Conservation (phyloP, 2,797 vertebrate genomes). For the Tokudaia tokunoshimensis region DNA sequence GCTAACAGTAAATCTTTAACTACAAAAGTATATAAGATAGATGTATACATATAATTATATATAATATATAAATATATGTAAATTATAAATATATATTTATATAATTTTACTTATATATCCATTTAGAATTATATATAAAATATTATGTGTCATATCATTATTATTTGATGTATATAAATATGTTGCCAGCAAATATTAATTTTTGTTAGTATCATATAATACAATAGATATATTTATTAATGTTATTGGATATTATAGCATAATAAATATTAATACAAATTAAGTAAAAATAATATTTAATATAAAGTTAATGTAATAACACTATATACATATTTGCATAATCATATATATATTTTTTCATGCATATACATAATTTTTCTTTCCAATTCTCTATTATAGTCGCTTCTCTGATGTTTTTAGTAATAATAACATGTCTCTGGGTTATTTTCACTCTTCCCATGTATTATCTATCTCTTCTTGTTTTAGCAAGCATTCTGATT, state of each 20-base stretch:
- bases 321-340: not conserved
- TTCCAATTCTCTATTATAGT: not conserved
- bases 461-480: not conserved
- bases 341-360: not conserved
- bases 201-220: not conserved
- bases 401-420: not conserved
- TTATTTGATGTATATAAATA: not conserved
- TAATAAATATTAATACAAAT: not conserved
- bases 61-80: too few species aligned
- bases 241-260: not conserved
- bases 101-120: not conserved
- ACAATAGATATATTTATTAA: not conserved
- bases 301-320: not conserved
- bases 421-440: not conserved
- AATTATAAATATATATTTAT: not conserved
- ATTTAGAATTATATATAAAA: not conserved
- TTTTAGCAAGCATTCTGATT: not conserved
- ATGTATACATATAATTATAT: too few species aligned
- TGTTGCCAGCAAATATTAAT: too few species aligned
- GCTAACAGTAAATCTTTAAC: not conserved
- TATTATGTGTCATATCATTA: not conserved
- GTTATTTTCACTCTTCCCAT: not conserved
- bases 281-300: not conserved
- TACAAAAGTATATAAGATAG: not conserved
- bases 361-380: not conserved